A percentile compares a stretch with the other conserved stretches of the same genome.
Evolutionary conservation across 1,140 invertebrate species (phyloP).

Genomic region (Anadara kagoshimensis): DNA sequence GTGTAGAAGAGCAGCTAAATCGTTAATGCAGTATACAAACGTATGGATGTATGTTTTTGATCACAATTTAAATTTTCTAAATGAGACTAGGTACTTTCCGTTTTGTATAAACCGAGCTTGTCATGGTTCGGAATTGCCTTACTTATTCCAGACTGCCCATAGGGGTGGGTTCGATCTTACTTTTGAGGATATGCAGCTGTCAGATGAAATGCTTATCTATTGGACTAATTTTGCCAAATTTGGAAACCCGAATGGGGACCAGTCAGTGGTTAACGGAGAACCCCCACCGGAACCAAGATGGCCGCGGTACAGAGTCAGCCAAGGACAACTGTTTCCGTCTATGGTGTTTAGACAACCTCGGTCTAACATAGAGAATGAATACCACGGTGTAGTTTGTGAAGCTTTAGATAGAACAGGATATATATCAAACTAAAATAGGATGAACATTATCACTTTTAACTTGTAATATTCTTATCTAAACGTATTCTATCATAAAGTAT

Average conservation of each 20-base stretch:
- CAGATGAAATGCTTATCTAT: conserved; percentile 44
- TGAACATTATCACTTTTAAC: too few relatives aligned
- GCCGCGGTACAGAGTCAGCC: too few relatives aligned
- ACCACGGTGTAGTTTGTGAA: too few relatives aligned
- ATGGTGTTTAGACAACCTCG: too few relatives aligned
- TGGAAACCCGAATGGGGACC: conserved; percentile 41
- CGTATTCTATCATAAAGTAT: too few relatives aligned
- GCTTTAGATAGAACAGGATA: too few relatives aligned
- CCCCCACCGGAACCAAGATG: too few relatives aligned
- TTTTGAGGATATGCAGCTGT: conserved; percentile 36
- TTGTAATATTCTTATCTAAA: too few relatives aligned
- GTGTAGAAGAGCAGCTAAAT: conserved; percentile 11
- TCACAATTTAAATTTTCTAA: conserved; percentile 25
- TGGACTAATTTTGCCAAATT: conserved; percentile 59
- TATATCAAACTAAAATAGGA: too few relatives aligned
- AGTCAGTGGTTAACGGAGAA: too few relatives aligned
- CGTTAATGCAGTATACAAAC: conserved; percentile 4
- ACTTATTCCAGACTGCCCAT: conserved; percentile 41
- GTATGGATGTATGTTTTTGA: conserved; percentile 48
- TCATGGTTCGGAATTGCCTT: conserved; percentile 50
- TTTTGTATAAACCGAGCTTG: conserved; percentile 35
- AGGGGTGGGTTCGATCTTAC: conserved; percentile 24
- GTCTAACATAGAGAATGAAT: too few relatives aligned
- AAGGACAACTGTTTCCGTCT: too few relatives aligned
- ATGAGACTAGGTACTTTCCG: conserved; percentile 18